Base-by-base conservation (phyloP, 2,113 vertebrate species). In the Eptesicus fuscus region DNA sequence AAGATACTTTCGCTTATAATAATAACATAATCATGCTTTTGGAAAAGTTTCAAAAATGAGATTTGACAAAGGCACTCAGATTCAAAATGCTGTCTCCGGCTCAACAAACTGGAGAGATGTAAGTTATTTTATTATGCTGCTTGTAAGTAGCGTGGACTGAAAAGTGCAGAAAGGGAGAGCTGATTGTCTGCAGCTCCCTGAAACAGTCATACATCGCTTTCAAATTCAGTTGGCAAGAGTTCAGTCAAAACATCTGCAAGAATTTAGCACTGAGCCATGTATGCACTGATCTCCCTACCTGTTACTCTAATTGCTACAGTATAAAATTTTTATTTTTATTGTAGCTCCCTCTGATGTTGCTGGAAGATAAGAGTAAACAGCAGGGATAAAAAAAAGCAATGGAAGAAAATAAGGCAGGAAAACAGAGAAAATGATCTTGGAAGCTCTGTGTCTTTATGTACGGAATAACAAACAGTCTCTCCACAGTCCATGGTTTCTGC, bases 211-310 rank as follows among this genome's bases (percentile, higher is more conserved):
- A 73, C n/a, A 82, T 42, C 88, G 69, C 78, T 96, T 90, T 92
- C 88, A 87, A 90, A 74, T 86, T 96, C 88, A 83, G 37, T 59
- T 96, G 97, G 96, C 96, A 96, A 91, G 69, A 70, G 91, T 95
- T 94, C 90, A 94, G 67, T 92, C 90, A 94, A 74, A 97, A 96
- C 97, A 97, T 96, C 96, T 97, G 97, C 94, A 95, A 90, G 91
- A 97, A 96, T 97, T 95, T 96, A 97, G 88, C 86, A 92, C 42
- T 91, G 69, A 93, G 90, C 76, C 40, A 47, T 88, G 84, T 79
- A 91, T 56, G 88, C 91, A 86, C 90, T 97, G 73, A 95, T 97
- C 85, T 96, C 63, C 84, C 77, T 97, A 97, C 96, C 95, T 97
- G 95, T 91, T 96, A 94, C 73, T 92, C 95, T 96, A 97, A 97